Evolutionary conservation across 2,113 vertebrate species (phyloP).

Genomic region (Tragelaphus imberbis): DNA sequence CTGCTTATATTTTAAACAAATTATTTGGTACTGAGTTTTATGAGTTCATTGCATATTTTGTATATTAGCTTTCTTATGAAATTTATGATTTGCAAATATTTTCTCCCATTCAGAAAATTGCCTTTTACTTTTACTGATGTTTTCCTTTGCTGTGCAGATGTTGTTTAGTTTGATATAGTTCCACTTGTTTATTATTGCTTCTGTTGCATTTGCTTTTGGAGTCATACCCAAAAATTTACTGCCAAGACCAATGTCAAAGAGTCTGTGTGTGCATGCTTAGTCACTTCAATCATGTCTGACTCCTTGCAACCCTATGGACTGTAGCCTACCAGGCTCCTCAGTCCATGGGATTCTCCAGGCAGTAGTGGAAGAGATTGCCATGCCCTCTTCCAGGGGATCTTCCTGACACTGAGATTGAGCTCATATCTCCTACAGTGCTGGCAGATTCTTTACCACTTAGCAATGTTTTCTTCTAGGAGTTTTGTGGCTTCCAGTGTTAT

Average conservation of each 20-base stretch:
- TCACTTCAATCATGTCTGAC: not conserved
- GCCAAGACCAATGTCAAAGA: not conserved
- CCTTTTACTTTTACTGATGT: not conserved
- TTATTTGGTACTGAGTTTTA: not conserved
- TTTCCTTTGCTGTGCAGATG: not conserved
- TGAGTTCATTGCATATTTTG: not conserved
- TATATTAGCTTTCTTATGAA: not conserved
- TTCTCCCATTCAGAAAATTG: not conserved
- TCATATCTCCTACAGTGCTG: not conserved
- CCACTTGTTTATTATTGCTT: not conserved
- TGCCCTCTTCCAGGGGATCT: not conserved
- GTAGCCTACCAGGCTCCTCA: not conserved
- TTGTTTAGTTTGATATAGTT: not conserved
- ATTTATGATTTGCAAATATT: not conserved
- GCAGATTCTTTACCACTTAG: not conserved
- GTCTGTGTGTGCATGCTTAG: not conserved
- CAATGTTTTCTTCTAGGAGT: not conserved
- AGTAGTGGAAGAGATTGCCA: not conserved
- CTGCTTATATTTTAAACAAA: not conserved
- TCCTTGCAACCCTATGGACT: not conserved
- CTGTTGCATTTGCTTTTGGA: not conserved
- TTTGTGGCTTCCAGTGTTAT: not conserved
- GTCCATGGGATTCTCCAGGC: not conserved
- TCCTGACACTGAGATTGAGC: not conserved
- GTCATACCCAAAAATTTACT: not conserved